A percentile compares a stretch with the other conserved stretches of the same genome.
Conservation (phyloP, 2,797 vertebrate species). For the Pelobates cultripes region DNA sequence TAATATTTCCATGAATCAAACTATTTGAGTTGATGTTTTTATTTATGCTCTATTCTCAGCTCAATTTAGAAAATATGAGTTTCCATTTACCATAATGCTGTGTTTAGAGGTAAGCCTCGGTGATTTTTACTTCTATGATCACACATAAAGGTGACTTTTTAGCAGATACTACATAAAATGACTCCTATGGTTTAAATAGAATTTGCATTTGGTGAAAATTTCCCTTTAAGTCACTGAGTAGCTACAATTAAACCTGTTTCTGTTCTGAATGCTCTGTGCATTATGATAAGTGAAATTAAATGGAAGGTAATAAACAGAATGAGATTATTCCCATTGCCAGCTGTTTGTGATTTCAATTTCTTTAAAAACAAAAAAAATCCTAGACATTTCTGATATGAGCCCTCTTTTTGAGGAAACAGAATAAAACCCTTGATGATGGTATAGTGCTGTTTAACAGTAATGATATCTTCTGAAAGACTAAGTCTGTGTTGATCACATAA, state of each 20-base stretch:
- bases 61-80: too few relatives aligned
- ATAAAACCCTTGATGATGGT: too few relatives aligned
- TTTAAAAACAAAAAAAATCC: neutral
- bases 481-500: neutral
- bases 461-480: neutral
- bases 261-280: neutral
- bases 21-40: too few relatives aligned
- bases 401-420: too few relatives aligned
- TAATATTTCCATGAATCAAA: too few relatives aligned
- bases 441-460: constrained; percentile 1
- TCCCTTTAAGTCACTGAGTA: neutral
- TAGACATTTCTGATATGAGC: neutral
- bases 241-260: neutral
- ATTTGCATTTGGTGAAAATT: neutral
- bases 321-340: constrained; percentile 16
- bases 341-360: constrained; percentile 12
- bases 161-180: too few relatives aligned
- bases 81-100: too few relatives aligned
- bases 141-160: too few relatives aligned
- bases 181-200: neutral
- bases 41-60: too few relatives aligned
- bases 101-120: too few relatives aligned
- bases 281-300: constrained; percentile 23
- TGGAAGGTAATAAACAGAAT: constrained; percentile 15
- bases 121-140: too few relatives aligned